Conservation (phyloP, 2,888 invertebrate species). For the Eudemis profundana region DNA sequence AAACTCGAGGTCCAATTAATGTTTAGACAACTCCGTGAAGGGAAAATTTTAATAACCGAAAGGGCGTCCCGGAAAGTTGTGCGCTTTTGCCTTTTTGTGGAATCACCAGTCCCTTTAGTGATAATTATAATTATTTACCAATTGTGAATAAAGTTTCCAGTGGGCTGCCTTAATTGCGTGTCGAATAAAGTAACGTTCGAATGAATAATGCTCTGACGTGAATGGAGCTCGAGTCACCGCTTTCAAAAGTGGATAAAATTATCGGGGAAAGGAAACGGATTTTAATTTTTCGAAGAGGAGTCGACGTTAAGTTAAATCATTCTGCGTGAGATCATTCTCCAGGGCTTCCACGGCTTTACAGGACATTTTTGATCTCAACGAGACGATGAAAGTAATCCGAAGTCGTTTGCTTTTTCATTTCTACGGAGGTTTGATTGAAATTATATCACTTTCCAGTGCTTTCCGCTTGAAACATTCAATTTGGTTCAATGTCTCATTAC, state of each 20-base stretch:
- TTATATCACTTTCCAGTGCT: constrained; percentile 24
- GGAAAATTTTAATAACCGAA: constrained; percentile 80
- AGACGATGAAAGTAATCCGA: constrained; percentile 59
- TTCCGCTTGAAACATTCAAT: constrained; percentile 14
- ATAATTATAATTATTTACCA: constrained; percentile 85
- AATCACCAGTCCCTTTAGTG: constrained; percentile 72
- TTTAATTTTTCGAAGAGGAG: constrained; percentile 68
- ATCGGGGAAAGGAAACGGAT: constrained; percentile 64
- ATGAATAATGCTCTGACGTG: constrained; percentile 74
- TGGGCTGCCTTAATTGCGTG: constrained; percentile 73
- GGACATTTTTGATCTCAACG: constrained; percentile 64
- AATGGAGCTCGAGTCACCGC: constrained; percentile 65
- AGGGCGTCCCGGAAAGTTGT: constrained; percentile 76
- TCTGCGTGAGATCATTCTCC: constrained; percentile 72
- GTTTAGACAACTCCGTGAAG: constrained; percentile 63
- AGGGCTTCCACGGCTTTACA: constrained; percentile 67
- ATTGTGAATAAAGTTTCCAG: constrained; percentile 77
- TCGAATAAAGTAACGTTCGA: constrained; percentile 78
- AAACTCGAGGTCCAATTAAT: constrained; percentile 55
- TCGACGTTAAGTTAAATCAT: constrained; percentile 76
- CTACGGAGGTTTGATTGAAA: constrained; percentile 42
- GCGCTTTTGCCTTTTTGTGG: constrained; percentile 79
- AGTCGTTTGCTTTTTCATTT: constrained; percentile 55
- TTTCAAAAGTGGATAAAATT: constrained; percentile 63
- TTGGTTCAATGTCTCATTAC: constrained; percentile 5